Percentiles rank a stretch among this genome's conserved stretches.
phyloP scores from a whole-genome alignment of 2,888 invertebrate species.

The Neoitamus cyanurus region DNA sequence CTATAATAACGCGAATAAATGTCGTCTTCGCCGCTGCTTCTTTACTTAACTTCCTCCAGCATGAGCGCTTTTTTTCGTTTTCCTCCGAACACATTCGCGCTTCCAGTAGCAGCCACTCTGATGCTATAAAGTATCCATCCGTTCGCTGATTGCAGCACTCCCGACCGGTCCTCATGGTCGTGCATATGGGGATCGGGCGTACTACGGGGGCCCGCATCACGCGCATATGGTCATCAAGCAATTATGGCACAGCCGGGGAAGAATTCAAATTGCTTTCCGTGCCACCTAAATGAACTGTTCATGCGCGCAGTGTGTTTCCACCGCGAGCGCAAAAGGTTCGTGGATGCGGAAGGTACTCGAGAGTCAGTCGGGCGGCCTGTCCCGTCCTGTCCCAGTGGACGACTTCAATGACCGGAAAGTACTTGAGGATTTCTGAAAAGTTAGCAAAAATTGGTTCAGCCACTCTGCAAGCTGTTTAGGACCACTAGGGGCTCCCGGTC shows the following conservation, averaged over 20 bases:
- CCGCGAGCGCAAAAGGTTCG: not conserved
- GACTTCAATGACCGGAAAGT: conserved; percentile 20
- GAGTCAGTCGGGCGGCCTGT: not conserved
- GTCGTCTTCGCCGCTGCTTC: not conserved
- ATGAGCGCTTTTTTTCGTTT: not conserved
- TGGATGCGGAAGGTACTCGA: conserved; percentile 18
- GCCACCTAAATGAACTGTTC: conserved; percentile 7
- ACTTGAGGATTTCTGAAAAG: conserved; percentile 1
- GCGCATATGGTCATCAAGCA: conserved; percentile 25
- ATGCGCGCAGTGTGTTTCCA: not conserved
- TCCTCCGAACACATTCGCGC: not conserved
- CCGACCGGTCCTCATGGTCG: not conserved
- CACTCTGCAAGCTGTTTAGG: not conserved
- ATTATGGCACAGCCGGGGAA: not conserved
- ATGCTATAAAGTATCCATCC: not conserved
- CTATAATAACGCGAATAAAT: conserved; percentile 25
- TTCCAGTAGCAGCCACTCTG: not conserved
- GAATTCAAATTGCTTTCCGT: conserved; percentile 24
- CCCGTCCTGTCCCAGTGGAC: not conserved
- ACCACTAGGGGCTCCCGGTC: not conserved
- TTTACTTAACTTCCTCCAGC: not conserved
- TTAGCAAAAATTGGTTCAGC: conserved; percentile 19
- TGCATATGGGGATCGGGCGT: conserved; percentile 6
- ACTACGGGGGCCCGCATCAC: conserved; percentile 7
- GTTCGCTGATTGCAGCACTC: not conserved